Evolutionary conservation across 2,888 invertebrate species (phyloP).

Genomic region (Scaptomyza reducta): DNA sequence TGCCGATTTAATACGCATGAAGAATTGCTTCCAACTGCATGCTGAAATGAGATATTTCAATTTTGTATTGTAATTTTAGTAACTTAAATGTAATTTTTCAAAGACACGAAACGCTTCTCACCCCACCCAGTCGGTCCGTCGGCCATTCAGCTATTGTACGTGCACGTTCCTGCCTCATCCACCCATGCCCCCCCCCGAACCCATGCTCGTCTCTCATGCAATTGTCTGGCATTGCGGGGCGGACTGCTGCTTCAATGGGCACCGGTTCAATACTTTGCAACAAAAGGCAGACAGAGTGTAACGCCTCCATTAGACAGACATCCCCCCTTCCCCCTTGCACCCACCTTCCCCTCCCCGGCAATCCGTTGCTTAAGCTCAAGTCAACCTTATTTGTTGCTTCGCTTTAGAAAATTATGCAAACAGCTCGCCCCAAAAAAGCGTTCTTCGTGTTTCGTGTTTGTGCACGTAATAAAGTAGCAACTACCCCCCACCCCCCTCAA

Average conservation of each 20-base stretch:
- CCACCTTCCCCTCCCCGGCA: not conserved
- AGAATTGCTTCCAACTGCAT: constrained; percentile 61
- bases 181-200: not conserved
- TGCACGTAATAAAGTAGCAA: constrained; percentile 51
- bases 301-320: not conserved
- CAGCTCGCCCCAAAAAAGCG: constrained; percentile 36
- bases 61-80: constrained; percentile 74
- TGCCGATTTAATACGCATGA: constrained; percentile 66
- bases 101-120: constrained; percentile 55
- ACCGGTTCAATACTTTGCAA: constrained; percentile 52
- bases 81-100: constrained; percentile 75
- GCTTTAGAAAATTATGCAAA: constrained; percentile 67
- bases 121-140: constrained; percentile 3
- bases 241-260: constrained; percentile 18
- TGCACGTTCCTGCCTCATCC: constrained; percentile 19
- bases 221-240: constrained; percentile 25
- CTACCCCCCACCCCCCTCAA: not conserved
- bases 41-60: constrained; percentile 78
- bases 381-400: constrained; percentile 62
- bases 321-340: not conserved
- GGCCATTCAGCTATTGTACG: constrained; percentile 45
- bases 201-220: not conserved
- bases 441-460: constrained; percentile 40
- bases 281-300: constrained; percentile 20
- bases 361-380: not conserved